A percentile compares a stretch with the other conserved stretches of the same genome.
These are phyloP conservation scores for Eospalax fontanierii DNA, from an alignment of 2,797 vertebrate species.

Conservation along the genomic window DNA sequence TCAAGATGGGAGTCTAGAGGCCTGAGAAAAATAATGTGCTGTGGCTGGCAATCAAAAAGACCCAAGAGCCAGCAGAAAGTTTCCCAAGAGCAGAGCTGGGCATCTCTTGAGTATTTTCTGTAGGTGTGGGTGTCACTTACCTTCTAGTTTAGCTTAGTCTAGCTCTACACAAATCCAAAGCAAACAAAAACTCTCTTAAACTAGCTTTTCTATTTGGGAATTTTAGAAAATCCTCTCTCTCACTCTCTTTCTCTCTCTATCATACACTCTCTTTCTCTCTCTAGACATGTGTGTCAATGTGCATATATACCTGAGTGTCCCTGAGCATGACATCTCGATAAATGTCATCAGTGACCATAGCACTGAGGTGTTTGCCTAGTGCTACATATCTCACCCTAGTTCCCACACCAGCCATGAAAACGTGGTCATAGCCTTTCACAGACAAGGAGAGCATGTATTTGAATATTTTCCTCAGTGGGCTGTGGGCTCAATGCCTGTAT, in stretches of 20 bases:
- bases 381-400: background rate
- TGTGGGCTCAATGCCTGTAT: background rate
- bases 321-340: fast-evolving
- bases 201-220: background rate
- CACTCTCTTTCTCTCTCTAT: too few relatives aligned
- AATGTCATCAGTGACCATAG: too few relatives aligned
- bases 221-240: too few relatives aligned
- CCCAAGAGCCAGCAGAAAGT: background rate
- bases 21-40: background rate
- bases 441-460: background rate
- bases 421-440: background rate
- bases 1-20: background rate
- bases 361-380: fast-evolving
- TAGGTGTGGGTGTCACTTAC: too few relatives aligned
- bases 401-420: background rate
- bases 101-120: background rate
- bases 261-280: fast-evolving
- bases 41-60: background rate
- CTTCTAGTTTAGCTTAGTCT: too few relatives aligned
- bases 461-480: background rate
- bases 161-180: background rate
- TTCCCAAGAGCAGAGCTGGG: background rate
- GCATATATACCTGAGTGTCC: background rate
- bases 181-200: background rate
- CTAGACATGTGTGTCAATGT: background rate